Evolutionary conservation across 2,888 invertebrate species (phyloP), one percentile per base, ranked within the genome.

Genomic region (Sclerodermus sp.): DNA sequence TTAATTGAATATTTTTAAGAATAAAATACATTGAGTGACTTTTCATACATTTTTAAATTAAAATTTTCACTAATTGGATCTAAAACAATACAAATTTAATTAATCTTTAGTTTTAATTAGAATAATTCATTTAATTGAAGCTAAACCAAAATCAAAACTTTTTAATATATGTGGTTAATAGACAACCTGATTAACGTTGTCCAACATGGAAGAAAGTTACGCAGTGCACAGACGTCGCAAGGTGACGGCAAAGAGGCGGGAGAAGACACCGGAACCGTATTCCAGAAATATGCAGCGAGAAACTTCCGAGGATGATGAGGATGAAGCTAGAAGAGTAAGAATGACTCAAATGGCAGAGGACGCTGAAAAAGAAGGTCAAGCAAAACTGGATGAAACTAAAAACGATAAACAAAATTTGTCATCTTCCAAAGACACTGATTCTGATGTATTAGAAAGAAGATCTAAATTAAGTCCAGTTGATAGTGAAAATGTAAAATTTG

Each of bases 121-220:
- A n/a, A n/a, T n/a, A n/a, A n/a, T n/a, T n/a, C n/a, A n/a, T n/a
- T n/a, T n/a, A n/a, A n/a, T n/a, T n/a, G n/a, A n/a, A n/a, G n/a
- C n/a, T n/a, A n/a, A n/a, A n/a, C n/a, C n/a, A n/a, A n/a, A n/a
- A n/a, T n/a, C n/a, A n/a, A n/a, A n/a, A n/a, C n/a, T n/a, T n/a
- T n/a, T n/a, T n/a, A n/a, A n/a, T n/a, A n/a, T n/a, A n/a, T n/a
- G n/a, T n/a, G n/a, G n/a, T n/a, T n/a, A n/a, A n/a, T n/a, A n/a
- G n/a, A n/a, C n/a, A n/a, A n/a, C n/a, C 3, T 5, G 34, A 34
- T 31, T 23, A 41, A 10, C 36, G 36, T 42, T 49, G 47, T 57
- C 57, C 43, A 59, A 45, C 44, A 78, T 78, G 75, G 76, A 77
- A 66, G 75, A 77, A 59, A 75, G 73, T 64, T 76, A 77, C 63